Percentiles rank a stretch among this genome's conserved stretches.
Evolutionary conservation across 64 coral and sea anemone species (phyloP).

Genomic region (Dendronephthya gigantea): DNA sequence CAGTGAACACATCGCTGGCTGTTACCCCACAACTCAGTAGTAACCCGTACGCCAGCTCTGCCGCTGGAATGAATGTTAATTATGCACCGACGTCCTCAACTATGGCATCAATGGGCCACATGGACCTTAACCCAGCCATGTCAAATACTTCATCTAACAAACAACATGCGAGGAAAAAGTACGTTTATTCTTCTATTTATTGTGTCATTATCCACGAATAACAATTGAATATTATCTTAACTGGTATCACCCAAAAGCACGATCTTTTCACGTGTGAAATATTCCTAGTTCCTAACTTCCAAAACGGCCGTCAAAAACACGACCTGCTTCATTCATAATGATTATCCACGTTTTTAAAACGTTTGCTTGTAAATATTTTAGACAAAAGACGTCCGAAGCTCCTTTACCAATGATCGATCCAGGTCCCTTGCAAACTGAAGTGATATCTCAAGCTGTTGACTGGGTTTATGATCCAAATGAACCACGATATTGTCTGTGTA

Average conservation of each 20-base stretch:
- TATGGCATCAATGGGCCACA: not conserved
- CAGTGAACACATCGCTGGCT: not conserved
- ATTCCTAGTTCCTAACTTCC: too few species aligned
- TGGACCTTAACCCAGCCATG: not conserved
- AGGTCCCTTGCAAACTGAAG: slow-evolving; percentile 59
- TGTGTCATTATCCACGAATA: not conserved
- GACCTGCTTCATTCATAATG: too few species aligned
- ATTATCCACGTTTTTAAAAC: not conserved
- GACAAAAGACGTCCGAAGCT: not conserved
- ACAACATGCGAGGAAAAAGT: slow-evolving; percentile 11
- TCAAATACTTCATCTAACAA: not conserved
- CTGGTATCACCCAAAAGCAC: too few species aligned
- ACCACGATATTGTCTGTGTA: slow-evolving; percentile 86
- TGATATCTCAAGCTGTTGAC: slow-evolving; percentile 68
- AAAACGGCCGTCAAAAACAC: too few species aligned
- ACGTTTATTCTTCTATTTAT: not conserved
- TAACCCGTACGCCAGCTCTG: not conserved
- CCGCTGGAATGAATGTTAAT: not conserved
- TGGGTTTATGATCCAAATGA: slow-evolving; percentile 94
- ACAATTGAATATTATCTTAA: too few species aligned
- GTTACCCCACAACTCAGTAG: slow-evolving; percentile 6
- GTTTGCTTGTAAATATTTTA: not conserved
- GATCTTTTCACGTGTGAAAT: too few species aligned
- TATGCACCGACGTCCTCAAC: not conserved
- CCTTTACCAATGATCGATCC: slow-evolving; percentile 33